Evolutionary conservation across 2,888 invertebrate genomes (phyloP).

Genomic region (Yponomeuta evonymella): DNA sequence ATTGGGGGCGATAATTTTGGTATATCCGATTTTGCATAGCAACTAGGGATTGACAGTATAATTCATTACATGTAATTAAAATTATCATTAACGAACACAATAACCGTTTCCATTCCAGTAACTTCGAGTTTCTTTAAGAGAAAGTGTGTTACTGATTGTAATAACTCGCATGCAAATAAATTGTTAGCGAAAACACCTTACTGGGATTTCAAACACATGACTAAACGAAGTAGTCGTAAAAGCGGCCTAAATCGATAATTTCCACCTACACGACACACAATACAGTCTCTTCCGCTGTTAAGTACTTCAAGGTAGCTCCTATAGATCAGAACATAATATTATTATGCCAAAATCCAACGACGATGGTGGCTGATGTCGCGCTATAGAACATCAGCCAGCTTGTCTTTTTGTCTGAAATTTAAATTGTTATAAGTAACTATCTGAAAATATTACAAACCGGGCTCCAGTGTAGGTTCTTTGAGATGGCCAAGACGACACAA

Average conservation of each 20-base stretch:
- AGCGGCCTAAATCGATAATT: neutral
- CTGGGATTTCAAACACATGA: neutral
- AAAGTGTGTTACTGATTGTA: neutral
- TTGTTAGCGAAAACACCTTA: neutral
- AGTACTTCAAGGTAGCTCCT: neutral
- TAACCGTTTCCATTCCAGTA: neutral
- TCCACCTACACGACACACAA: neutral
- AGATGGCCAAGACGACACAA: no score
- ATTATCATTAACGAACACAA: neutral
- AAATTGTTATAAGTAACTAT: no score
- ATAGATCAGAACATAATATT: neutral
- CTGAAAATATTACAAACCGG: no score
- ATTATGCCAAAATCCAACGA: neutral
- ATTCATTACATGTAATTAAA: neutral
- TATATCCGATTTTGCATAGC: neutral
- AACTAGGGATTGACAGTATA: neutral
- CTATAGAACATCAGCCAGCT: neutral
- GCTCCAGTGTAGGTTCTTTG: no score
- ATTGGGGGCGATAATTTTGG: neutral
- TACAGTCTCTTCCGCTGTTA: neutral
- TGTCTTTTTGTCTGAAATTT: no score
- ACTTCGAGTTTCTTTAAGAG: neutral
- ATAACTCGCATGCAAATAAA: neutral
- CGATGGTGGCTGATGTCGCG: neutral
- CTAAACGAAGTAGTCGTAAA: neutral